Conservation (phyloP, 2,113 vertebrate species). For the Ailurus styani region DNA sequence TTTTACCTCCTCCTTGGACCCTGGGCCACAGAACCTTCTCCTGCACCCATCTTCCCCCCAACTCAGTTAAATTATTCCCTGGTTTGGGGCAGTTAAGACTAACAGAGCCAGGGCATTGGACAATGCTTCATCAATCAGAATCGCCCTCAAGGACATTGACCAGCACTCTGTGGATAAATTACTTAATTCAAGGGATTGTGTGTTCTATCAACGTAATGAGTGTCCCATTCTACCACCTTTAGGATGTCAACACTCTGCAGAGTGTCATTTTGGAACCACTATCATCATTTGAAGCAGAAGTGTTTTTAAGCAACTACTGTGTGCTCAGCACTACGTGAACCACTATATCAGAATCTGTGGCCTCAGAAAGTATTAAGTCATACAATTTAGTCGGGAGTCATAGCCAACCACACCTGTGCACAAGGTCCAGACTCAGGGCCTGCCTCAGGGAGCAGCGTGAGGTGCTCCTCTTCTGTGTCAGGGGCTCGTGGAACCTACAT, state of each 20-base stretch:
- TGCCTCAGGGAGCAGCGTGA: background rate
- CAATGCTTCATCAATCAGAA: background rate
- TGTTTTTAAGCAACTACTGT: background rate
- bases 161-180: background rate
- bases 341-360: background rate
- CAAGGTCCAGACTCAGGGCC: background rate
- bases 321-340: background rate
- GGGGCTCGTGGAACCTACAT: background rate
- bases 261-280: background rate
- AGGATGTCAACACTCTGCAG: background rate
- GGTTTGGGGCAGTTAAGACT: background rate
- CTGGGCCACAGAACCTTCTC: background rate
- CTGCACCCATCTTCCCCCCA: background rate
- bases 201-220: background rate
- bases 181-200: background rate
- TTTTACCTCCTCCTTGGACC: background rate
- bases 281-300: background rate
- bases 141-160: background rate
- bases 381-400: background rate
- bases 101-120: background rate
- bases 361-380: background rate
- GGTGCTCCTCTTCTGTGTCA: background rate
- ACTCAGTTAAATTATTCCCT: background rate
- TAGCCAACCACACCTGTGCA: background rate
- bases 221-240: background rate